Evolutionary conservation across 2,797 vertebrate genomes (phyloP).

Genomic region (Mus spretus): DNA sequence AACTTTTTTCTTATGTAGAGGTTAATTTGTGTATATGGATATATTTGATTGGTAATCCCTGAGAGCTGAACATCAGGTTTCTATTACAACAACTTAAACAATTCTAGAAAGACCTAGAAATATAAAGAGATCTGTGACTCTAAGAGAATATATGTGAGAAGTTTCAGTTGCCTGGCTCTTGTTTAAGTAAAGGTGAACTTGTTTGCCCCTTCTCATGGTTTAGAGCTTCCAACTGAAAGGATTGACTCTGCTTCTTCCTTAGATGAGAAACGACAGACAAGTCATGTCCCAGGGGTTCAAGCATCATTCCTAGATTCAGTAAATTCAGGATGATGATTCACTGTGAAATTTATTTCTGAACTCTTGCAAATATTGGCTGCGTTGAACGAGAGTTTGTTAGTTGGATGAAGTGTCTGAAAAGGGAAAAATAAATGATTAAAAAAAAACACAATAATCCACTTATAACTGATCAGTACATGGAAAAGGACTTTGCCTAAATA

Average conservation of each 20-base stretch:
- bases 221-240: too few species aligned
- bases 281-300: neutral
- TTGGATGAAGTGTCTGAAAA: neutral
- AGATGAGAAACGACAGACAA: fast-evolving
- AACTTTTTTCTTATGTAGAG: neutral
- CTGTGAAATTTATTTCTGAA: neutral
- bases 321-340: neutral
- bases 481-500: neutral
- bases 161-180: neutral
- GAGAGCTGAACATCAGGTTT: neutral
- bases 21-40: neutral
- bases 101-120: neutral
- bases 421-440: neutral
- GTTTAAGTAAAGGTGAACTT: neutral
- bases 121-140: neutral
- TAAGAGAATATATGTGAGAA: neutral
- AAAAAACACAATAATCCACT: neutral
- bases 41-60: neutral
- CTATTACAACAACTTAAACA: neutral
- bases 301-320: neutral
- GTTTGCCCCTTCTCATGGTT: neutral
- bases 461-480: neutral
- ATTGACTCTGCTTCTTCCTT: neutral
- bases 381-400: neutral
- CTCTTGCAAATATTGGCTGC: neutral